phyloP scores from a whole-genome alignment of 2,797 vertebrate species.

The Sardinella longiceps region DNA sequence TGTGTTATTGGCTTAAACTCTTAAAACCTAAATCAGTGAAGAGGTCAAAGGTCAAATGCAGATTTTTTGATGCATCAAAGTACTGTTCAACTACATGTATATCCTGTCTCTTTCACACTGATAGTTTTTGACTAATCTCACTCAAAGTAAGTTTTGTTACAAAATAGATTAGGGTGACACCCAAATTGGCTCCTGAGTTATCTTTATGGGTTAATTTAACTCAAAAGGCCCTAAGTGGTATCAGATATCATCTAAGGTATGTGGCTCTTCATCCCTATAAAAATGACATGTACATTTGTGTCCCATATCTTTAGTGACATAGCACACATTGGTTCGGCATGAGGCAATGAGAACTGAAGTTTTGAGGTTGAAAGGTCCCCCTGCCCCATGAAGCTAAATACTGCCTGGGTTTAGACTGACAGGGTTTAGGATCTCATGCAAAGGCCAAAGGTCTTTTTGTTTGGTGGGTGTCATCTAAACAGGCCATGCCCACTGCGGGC shows the following conservation, averaged over 20 bases:
- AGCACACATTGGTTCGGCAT: conserved; percentile 71
- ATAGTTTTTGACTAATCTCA: background rate
- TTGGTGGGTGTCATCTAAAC: conserved; percentile 68
- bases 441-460: conserved; percentile 66
- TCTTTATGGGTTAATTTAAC: conserved; percentile 29
- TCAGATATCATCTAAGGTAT: background rate
- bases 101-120: background rate
- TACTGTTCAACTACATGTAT: background rate
- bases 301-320: conserved; percentile 54
- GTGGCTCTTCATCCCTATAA: conserved; percentile 34
- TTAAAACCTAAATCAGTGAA: background rate
- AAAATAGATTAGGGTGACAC: conserved; percentile 15
- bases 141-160: conserved; percentile 4
- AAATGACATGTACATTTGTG: conserved; percentile 53
- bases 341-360: conserved; percentile 72
- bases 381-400: conserved; percentile 57
- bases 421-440: conserved; percentile 61
- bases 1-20: background rate
- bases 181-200: conserved; percentile 14
- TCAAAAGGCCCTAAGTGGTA: conserved; percentile 19
- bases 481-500: conserved; percentile 54
- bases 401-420: conserved; percentile 61
- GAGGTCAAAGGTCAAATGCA: too few relatives aligned
- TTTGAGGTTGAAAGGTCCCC: conserved; percentile 53
- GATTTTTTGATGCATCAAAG: too few relatives aligned